Evolutionary conservation across 2,113 vertebrate species (phyloP).

Genomic region (Nipponia nippon): DNA sequence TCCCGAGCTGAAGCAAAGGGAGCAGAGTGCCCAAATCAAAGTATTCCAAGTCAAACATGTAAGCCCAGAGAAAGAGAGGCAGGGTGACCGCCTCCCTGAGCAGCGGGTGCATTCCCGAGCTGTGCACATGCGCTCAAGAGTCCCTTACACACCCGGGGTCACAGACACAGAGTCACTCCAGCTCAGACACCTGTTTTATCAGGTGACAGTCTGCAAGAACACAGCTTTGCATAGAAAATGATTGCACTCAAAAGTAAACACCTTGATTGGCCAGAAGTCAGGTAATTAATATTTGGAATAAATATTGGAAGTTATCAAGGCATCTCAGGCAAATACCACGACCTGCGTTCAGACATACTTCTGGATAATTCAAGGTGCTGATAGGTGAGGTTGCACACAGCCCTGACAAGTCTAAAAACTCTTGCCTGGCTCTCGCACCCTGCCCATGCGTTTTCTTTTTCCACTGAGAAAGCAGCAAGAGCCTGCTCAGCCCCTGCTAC

Average conservation of each 20-base stretch:
- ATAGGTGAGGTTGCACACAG: accelerated
- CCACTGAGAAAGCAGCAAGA: background rate
- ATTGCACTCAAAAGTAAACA: background rate
- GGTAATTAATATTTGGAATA: background rate
- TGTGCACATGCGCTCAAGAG: accelerated
- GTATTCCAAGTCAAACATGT: background rate
- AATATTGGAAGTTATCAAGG: background rate
- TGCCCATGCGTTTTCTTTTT: accelerated
- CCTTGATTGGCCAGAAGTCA: background rate
- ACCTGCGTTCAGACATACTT: background rate
- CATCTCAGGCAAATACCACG: background rate
- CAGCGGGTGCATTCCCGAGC: accelerated
- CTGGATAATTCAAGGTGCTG: background rate
- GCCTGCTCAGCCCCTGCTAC: background rate
- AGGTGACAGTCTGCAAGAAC: background rate
- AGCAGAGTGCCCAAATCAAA: background rate
- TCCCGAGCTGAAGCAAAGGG: background rate
- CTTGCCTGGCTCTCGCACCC: background rate
- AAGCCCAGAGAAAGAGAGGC: background rate
- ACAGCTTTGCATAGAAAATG: background rate
- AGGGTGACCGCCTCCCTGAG: background rate
- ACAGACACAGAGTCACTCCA: accelerated
- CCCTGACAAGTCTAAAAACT: background rate
- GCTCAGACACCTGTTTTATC: background rate
- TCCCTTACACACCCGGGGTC: accelerated